Conservation (phyloP, 1,140 invertebrate species). For the Drosophila bifasciata region DNA sequence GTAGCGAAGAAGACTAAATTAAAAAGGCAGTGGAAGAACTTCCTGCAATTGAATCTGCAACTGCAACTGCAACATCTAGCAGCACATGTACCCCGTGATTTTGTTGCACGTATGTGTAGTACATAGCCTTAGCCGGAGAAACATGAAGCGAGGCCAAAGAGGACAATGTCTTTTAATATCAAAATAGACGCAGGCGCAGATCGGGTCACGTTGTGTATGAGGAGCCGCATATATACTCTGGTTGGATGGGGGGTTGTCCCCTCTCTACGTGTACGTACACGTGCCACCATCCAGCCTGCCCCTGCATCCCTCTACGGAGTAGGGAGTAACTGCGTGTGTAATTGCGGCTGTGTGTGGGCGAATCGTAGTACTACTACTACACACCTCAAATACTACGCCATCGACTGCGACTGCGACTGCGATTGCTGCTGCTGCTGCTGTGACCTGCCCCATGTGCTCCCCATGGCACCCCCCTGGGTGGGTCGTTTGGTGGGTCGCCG, state of each 20-base stretch:
- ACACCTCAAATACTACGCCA: conserved; percentile 18
- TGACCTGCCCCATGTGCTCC: conserved; percentile 1
- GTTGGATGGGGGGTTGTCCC: too few species aligned
- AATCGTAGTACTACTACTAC: conserved; percentile 36
- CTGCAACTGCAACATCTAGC: not conserved
- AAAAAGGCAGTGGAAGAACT: too few species aligned
- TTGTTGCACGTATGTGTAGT: not conserved
- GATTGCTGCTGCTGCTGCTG: too few species aligned
- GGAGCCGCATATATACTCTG: conserved; percentile 14
- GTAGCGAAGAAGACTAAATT: too few species aligned
- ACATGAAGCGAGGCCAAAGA: conserved; percentile 1
- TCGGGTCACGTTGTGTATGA: conserved; percentile 38
- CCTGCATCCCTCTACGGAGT: too few species aligned
- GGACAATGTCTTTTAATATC: conserved; percentile 50
- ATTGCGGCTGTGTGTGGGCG: conserved; percentile 15
- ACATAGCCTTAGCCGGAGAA: too few species aligned
- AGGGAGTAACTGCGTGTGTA: not conserved
- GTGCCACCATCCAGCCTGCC: not conserved
- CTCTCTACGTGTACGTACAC: not conserved
- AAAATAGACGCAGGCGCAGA: conserved; percentile 50
- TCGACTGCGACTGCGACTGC: too few species aligned
- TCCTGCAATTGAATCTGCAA: too few species aligned
- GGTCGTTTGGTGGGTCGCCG: conserved; percentile 6
- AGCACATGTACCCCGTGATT: too few species aligned
- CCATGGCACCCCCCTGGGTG: too few species aligned